Percentiles rank a stretch among this genome's conserved stretches.
These are phyloP conservation scores for Caenorhabditis inopinata DNA, from an alignment of 1,140 invertebrate species.

Conservation along the genomic window DNA sequence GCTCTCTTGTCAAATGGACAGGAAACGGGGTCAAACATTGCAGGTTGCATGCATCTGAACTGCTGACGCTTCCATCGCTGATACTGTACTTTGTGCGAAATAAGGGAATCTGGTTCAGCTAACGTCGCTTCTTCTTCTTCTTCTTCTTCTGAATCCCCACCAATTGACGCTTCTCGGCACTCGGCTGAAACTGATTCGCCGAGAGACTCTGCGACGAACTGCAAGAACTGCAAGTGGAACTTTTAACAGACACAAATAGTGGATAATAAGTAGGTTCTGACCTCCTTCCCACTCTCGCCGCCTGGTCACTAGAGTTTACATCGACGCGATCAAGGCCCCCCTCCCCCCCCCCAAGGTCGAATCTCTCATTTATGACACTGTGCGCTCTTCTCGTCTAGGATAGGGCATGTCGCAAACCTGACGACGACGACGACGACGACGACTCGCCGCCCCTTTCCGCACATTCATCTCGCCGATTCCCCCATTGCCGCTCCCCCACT, in stretches of 20 bases:
- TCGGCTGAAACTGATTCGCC: no score
- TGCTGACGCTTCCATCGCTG: not conserved
- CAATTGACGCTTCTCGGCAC: no score
- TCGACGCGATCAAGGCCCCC: conserved; percentile 27
- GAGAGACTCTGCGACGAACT: no score
- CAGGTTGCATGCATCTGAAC: not conserved
- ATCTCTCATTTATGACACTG: conserved; percentile 22
- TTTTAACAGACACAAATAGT: not conserved
- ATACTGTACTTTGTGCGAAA: not conserved
- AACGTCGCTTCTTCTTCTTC: not conserved
- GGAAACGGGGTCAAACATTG: not conserved
- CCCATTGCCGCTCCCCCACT: not conserved
- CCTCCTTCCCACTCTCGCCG: not conserved
- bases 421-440: no score
- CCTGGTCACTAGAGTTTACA: conserved; percentile 3
- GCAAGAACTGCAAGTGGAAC: conserved; percentile 8
- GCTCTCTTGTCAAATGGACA: not conserved
- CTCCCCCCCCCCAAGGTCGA: conserved; percentile 31
- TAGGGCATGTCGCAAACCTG: conserved; percentile 30
- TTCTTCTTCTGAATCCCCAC: no score
- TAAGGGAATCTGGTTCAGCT: no score
- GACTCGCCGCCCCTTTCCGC: conserved; percentile 2
- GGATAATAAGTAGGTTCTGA: conserved; percentile 34
- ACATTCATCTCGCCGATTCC: conserved; percentile 25
- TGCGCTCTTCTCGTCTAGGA: conserved; percentile 15